A percentile compares a stretch with the other conserved stretches of the same genome.
Evolutionary conservation across 1,140 invertebrate genomes (phyloP).

Genomic region (Atopsyche davidsoni): DNA sequence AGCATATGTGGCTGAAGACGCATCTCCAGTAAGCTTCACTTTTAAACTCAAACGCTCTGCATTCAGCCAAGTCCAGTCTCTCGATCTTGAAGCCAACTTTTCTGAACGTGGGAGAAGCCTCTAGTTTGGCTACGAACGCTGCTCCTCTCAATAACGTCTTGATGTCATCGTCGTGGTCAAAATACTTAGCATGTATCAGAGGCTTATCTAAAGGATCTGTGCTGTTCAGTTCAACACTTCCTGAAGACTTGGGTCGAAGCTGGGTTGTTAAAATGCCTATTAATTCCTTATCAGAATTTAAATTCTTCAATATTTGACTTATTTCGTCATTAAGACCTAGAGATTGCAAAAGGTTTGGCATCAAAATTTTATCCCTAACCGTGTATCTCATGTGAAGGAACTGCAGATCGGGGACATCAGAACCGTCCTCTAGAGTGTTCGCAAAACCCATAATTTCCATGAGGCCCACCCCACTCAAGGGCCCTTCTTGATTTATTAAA

Average conservation of each 20-base stretch:
- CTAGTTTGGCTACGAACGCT: slow-evolving; percentile 47
- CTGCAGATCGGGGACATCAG: slow-evolving; percentile 38
- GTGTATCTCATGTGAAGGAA: slow-evolving; percentile 34
- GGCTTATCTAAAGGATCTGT: slow-evolving; percentile 50
- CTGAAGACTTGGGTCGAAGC: slow-evolving; percentile 48
- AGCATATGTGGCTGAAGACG: slow-evolving; percentile 53
- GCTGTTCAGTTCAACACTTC: slow-evolving; percentile 38
- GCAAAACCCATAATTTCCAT: slow-evolving; percentile 38
- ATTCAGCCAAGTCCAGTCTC: slow-evolving; percentile 43
- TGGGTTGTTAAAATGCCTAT: slow-evolving; percentile 45
- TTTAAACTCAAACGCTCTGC: slow-evolving; percentile 38
- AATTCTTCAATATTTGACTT: slow-evolving; percentile 35
- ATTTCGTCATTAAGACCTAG: slow-evolving; percentile 44
- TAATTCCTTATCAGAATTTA: slow-evolving; percentile 43
- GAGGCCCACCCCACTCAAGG: slow-evolving; percentile 34
- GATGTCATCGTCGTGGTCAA: slow-evolving; percentile 67
- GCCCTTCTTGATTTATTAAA: slow-evolving; percentile 35
- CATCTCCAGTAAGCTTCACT: slow-evolving; percentile 60
- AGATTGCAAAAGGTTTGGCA: slow-evolving; percentile 32
- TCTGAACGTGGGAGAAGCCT: slow-evolving; percentile 49
- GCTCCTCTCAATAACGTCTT: slow-evolving; percentile 64
- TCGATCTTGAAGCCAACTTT: slow-evolving; percentile 40
- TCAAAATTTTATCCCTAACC: slow-evolving; percentile 32
- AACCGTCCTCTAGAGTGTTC: slow-evolving; percentile 30
- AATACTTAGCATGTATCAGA: slow-evolving; percentile 74